Evolutionary conservation across 2,888 invertebrate genomes (phyloP).

Genomic region (Hydrotaea cyrtoneurina): DNA sequence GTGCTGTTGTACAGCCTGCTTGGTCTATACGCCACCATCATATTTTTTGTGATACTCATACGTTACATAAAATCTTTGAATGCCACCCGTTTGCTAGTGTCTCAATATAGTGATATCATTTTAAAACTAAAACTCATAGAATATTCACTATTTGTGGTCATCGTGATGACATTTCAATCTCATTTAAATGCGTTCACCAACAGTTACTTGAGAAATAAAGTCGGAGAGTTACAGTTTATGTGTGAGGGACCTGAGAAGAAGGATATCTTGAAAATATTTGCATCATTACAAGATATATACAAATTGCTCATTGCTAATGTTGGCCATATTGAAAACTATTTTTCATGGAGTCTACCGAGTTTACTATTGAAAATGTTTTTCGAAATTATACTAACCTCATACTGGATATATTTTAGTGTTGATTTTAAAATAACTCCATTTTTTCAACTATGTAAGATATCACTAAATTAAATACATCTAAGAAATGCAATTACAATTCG

Average conservation of each 20-base stretch:
- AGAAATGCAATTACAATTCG: not conserved
- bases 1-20: constrained; percentile 48
- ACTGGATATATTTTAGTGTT: constrained; percentile 71
- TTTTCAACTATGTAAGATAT: constrained; percentile 58
- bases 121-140: constrained; percentile 71
- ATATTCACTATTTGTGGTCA: constrained; percentile 68
- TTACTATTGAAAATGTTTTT: constrained; percentile 71
- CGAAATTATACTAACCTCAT: constrained; percentile 71
- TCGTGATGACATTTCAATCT: constrained; percentile 62
- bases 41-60: constrained; percentile 37
- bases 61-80: constrained; percentile 50
- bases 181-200: constrained; percentile 34
- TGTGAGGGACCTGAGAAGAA: constrained; percentile 18
- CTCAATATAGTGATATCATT: constrained; percentile 72
- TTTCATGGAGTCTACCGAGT: constrained; percentile 69
- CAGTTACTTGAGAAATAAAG: constrained; percentile 9
- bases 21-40: constrained; percentile 31
- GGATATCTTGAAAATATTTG: constrained; percentile 25
- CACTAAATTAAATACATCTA: too few relatives aligned
- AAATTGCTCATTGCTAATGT: constrained; percentile 69
- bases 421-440: constrained; percentile 47
- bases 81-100: constrained; percentile 48
- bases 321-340: constrained; percentile 71
- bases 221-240: constrained; percentile 41
- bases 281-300: constrained; percentile 71